Evolutionary conservation across 2,797 vertebrate species (phyloP), one percentile per base, ranked within the genome.

Genomic region (Myiotriccus ornatus): DNA sequence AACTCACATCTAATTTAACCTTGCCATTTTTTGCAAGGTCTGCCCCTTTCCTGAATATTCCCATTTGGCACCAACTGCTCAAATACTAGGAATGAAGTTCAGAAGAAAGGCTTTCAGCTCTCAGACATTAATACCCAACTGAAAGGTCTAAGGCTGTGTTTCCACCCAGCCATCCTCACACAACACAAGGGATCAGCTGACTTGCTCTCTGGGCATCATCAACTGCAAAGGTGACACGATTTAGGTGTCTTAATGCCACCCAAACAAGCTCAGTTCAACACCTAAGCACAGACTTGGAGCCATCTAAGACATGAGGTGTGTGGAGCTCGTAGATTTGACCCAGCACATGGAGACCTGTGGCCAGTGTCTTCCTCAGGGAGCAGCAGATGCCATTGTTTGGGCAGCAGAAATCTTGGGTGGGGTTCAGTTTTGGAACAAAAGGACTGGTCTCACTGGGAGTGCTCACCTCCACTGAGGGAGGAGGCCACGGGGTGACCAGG

Each of bases 241-340:
- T 80, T 11, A n/a, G 6, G 28, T n/a, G 22, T 25, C 49, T 22
- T 73, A 56, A 1, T 10, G 24, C 18, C 73, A 87, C n/a, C 22
- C 65, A 64, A 67, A 46, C 6, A 73, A 76, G 23, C 14, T 68
- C 17, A 8, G 2, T 21, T 68, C 30, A 35, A 63, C 24, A 50
- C 13, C n/a, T 53, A 60, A 56, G 37, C 39, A 81, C 39, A 70
- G n/a, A 30, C 16, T 8, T 28, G 30, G 47, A 87, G 27, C 35
- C 44, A 63, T 3, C 25, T 2, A 9, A n/a, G 22, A 39, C 11
- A 32, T 0, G 5, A 87, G n/a, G 35, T 37, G 8, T 13, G 3
- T 4, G 15, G 16, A 83, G 37, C 18, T 63, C 46, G 39, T 0
- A 59, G 47, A 47, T 34, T 0, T 6, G 35, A 76, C 17, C 3